Percentiles rank a stretch among this genome's conserved stretches.
phyloP scores from a whole-genome alignment of 2,888 invertebrate species.

The Pseudoips prasinana region DNA sequence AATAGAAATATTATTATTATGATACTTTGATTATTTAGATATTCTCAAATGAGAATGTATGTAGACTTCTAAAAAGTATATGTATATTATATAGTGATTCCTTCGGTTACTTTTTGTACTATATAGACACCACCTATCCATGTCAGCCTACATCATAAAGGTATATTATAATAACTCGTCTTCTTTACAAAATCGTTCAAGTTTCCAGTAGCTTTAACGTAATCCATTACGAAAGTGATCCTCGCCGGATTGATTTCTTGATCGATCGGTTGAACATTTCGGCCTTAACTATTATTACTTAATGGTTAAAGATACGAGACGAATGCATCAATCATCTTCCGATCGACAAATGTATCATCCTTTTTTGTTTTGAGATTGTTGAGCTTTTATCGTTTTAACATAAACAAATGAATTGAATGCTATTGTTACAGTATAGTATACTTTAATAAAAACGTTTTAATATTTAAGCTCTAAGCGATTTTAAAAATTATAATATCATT shows the following conservation, averaged over 20 bases:
- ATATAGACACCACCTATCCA: too few relatives aligned
- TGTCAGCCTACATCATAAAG: too few relatives aligned
- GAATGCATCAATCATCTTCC: slow-evolving; percentile 72
- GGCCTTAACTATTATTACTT: slow-evolving; percentile 77
- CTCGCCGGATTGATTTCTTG: slow-evolving; percentile 74
- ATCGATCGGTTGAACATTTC: slow-evolving; percentile 67
- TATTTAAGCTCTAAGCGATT: slow-evolving; percentile 20
- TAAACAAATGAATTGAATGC: slow-evolving; percentile 42
- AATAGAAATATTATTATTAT: too few relatives aligned
- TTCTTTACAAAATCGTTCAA: slow-evolving; percentile 8
- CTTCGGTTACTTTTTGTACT: too few relatives aligned
- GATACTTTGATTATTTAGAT: too few relatives aligned
- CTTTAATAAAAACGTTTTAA: slow-evolving; percentile 8
- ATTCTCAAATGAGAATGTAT: too few relatives aligned
- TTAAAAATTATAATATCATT: slow-evolving; percentile 30
- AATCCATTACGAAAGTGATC: slow-evolving; percentile 70
- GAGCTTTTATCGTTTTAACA: slow-evolving; percentile 49
- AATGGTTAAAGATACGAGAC: slow-evolving; percentile 71
- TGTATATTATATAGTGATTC: too few relatives aligned
- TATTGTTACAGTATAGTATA: slow-evolving; percentile 6
- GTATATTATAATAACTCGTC: too few relatives aligned
- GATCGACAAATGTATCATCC: slow-evolving; percentile 63
- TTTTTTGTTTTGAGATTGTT: slow-evolving; percentile 55
- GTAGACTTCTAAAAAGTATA: too few relatives aligned
- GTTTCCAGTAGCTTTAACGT: slow-evolving; percentile 70